Evolutionary conservation across 2,113 vertebrate species (phyloP), one percentile per base, ranked within the genome.

Genomic region (Otolemur garnettii): DNA sequence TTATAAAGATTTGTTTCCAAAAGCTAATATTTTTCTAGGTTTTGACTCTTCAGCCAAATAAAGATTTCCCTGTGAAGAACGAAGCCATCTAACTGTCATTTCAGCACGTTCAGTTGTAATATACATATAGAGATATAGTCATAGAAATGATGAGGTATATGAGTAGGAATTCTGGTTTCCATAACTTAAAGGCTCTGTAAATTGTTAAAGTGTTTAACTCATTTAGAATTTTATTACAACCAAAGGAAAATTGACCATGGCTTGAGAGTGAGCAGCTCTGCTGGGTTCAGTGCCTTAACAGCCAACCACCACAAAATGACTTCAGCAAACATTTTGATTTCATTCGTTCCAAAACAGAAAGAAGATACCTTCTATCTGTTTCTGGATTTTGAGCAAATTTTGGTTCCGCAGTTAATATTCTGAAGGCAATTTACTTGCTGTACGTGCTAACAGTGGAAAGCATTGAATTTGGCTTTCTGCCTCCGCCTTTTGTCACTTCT

Each of bases 341-440:
- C 55, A 33, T 77, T 93, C 83, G 62, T 81, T 96, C 78, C 64
- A 0, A 21, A 93, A 66, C 81, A 68, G 87, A 66, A 92, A 71
- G 93, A 86, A 50, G 68, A 55, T 35, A 10, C 21, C 0, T 69
- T n/a, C 28, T 79, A 15, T 30, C 24, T 26, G 28, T 83, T 68
- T 92, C 69, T 91, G 90, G 64, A 59, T 80, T 87, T n/a, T 57
- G 33, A 74, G 75, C 64, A 42, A 13, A 59, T 69, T 87, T 82
- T 11, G 62, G 22, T 69, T 57, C 69, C 57, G 45, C 62, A 24
- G n/a, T 33, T 85, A n/a, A 74, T 75, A 38, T 38, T 78, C 9
- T 24, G 38, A 72, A 28, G 74, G 64, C 42, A 30, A 2, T 72
- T n/a, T 68, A 45, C 68, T 81, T 69, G 55, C 80, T 71, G 18